Base-by-base conservation (phyloP, 1,140 invertebrate species). In the Mizuhopecten yessoensis region DNA sequence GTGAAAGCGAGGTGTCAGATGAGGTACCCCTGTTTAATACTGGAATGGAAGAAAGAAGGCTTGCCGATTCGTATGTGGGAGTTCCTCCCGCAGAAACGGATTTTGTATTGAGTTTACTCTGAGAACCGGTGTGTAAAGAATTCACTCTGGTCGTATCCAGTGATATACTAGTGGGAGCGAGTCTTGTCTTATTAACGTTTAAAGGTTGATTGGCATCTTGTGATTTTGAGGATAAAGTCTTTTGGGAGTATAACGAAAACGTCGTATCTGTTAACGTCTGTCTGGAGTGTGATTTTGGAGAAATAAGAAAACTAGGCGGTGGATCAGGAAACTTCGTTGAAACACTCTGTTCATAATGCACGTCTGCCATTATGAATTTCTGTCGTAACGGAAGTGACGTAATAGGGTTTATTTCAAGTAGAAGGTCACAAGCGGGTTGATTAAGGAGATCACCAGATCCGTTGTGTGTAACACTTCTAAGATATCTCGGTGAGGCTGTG, bases 311-410 rank as follows among this genome's bases (percentile, higher is more conserved):
- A 49, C 88, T 87, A 0, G 92, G 92, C 0, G 92, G 92, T 1
- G 90, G 92, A 49, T 88, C 87, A 0, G 92, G 92, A 20, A 92
- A 92, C 45, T 88, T 92, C n/a, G 86, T 86, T 9, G 39, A 88
- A 0, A 90, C 39, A 17, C 92, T 90, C 23, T 92, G 88, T 49
- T 92, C 92, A 29, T 89, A 75, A 57, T 92, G 90, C 11, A 92
- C 90, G 36, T 89, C 90, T 17, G 86, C 87, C 90, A 92, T 91
- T 11, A 92, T 92, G 23, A 42, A 87, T 17, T 92, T 88, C 20
- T 91, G 90, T 87, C 92, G 45, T 34, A 90, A 90, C 34, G 42
- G 88, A 33, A 90, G n/a, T 29, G 92, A 90, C 34, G 88, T 29
- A 75, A 75, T 90, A 29, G 86, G 39, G 20, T 92, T 86, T 3